phyloP scores from a whole-genome alignment of 2,797 vertebrate species.

The Artibeus jamaicensis region DNA sequence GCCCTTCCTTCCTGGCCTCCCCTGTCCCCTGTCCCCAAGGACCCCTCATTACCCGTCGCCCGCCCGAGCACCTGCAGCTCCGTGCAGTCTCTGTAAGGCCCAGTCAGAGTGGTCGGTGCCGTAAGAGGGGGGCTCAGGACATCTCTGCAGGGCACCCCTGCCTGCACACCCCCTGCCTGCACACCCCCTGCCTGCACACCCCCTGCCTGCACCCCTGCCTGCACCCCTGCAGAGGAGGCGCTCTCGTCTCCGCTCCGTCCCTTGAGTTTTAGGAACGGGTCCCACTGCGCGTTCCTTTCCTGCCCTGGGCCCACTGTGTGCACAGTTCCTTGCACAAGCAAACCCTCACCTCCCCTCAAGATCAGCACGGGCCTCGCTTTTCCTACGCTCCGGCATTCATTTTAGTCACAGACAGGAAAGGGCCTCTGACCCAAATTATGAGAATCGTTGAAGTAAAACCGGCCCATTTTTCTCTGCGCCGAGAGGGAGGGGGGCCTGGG shows the following conservation, averaged over 20 bases:
- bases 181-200: too few relatives aligned
- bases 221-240: too few relatives aligned
- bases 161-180: too few relatives aligned
- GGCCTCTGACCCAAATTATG: constrained; percentile 26
- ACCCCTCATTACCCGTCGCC: too few relatives aligned
- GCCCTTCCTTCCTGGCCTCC: neutral
- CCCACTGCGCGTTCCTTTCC: rapidly evolving
- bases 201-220: too few relatives aligned
- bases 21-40: too few relatives aligned
- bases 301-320: rapidly evolving
- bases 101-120: too few relatives aligned
- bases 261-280: neutral
- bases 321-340: neutral
- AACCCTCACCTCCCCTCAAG: neutral
- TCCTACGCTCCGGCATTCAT: neutral
- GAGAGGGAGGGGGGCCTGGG: neutral
- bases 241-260: too few relatives aligned
- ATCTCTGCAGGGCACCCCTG: too few relatives aligned
- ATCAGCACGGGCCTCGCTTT: neutral
- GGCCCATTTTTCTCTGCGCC: neutral
- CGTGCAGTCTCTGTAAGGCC: neutral
- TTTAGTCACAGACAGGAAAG: neutral
- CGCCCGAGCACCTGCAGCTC: too few relatives aligned
- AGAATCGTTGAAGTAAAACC: neutral
- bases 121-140: too few relatives aligned